Evolutionary conservation across 2,888 invertebrate species (phyloP).

Genomic region (Limnephilus rhombicus): DNA sequence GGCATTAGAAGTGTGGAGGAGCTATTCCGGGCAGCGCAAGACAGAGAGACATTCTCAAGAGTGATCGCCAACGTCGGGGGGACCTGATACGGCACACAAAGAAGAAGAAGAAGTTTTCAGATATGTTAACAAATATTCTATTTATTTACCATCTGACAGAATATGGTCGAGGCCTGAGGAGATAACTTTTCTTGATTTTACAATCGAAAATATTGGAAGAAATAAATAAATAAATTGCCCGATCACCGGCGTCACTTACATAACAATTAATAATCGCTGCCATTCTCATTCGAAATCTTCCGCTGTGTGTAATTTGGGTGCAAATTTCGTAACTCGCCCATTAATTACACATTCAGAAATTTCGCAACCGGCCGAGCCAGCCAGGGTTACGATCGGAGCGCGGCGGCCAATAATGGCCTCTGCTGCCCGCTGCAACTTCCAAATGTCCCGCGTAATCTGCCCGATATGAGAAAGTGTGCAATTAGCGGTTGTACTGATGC

Average conservation of each 20-base stretch:
- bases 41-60: no score
- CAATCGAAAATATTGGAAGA: no score
- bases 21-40: no score
- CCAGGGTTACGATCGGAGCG: neutral
- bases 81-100: no score
- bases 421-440: neutral
- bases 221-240: neutral
- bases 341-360: constrained; percentile 50
- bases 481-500: neutral
- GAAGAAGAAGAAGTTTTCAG: no score
- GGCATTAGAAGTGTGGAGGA: no score
- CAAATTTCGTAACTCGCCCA: constrained; percentile 44
- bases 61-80: no score
- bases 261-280: constrained; percentile 39
- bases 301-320: constrained; percentile 48
- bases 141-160: no score
- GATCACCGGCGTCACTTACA: constrained; percentile 14
- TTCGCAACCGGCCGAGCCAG: constrained; percentile 14
- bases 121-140: no score
- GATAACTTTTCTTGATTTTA: no score
- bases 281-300: constrained; percentile 44
- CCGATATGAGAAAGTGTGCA: constrained; percentile 29
- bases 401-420: neutral
- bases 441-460: neutral
- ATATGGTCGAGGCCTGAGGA: no score